Conservation (phyloP, 2,113 vertebrate species). For the Argyrosomus japonicus region DNA sequence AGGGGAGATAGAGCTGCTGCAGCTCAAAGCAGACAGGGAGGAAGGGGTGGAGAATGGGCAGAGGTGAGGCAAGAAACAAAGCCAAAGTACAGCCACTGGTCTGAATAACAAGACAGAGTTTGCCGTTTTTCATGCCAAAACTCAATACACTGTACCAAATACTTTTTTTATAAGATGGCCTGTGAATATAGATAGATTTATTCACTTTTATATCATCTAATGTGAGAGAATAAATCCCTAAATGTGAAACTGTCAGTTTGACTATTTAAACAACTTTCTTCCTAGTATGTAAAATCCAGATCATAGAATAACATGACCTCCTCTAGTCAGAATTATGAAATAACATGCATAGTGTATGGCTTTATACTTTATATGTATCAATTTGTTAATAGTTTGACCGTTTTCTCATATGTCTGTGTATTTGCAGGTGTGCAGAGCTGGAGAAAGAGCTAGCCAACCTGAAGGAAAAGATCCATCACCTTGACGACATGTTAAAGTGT, state of each 20-base stretch:
- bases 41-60: constrained; percentile 72
- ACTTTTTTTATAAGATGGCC: background rate
- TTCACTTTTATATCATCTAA: background rate
- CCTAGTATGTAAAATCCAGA: background rate
- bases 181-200: background rate
- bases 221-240: background rate
- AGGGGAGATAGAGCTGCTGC: constrained; percentile 83
- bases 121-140: background rate
- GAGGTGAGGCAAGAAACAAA: constrained; percentile 80
- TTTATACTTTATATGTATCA: background rate
- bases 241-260: background rate
- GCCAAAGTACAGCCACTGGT: background rate
- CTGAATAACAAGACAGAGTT: background rate
- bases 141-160: background rate
- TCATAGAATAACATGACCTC: background rate
- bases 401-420: background rate
- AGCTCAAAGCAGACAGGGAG: constrained; percentile 73
- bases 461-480: constrained; percentile 92
- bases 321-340: background rate
- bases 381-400: background rate
- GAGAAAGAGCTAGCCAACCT: constrained; percentile 86
- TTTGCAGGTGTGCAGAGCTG: constrained; percentile 84
- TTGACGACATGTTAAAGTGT: constrained; percentile 94
- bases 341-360: background rate
- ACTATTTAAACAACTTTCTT: background rate